Base-by-base conservation (phyloP, 2,113 vertebrate species). In the Datnioides undecimradiatus region DNA sequence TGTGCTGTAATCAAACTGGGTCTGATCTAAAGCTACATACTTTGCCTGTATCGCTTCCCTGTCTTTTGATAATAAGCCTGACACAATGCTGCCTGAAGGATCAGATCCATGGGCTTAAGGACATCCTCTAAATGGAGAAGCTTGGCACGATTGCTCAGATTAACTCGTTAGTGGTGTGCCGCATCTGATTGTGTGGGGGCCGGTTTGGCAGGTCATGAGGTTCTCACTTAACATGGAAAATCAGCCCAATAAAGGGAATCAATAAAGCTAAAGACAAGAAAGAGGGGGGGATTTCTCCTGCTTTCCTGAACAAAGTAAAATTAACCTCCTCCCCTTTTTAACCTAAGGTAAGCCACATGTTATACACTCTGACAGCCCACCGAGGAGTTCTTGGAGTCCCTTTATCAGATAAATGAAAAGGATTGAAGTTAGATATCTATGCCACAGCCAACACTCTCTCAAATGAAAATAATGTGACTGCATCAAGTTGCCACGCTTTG, bases 111-210 rank as follows among this genome's bases (percentile, higher is more conserved):
- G 74, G 52, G 60, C 36, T 59, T 5, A 46, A 82, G 68, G 76
- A 67, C 73, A 63, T 62, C 23, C 41, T 59, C 51, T 55, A 66
- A 84, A 89, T 73, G 55, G 75, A 74, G 70, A 49, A 86, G 63
- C 69, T 88, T 80, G 82, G n/a, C n/a, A 82, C 87, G 83, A 85
- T 83, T 81, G 67, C 52, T 75, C 81, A 80, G 87, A 88, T 90
- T 87, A 88, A 90, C 85, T 64, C 49, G 51, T 74, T 70, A 60
- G 41, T 54, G 58, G 51, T 69, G 68, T 45, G 73, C 75, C 31
- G 34, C 59, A 52, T 62, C 41, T 72, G 27, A 66, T 67, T 45
- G 69, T 45, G 69, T 17, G 19, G 63, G 55, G 58, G 41, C 70
- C 57, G 70, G 54, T 69, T 76, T 16, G 27, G 41, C 70, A 70